These are phyloP conservation scores for Leptopilina clavipes DNA, from an alignment of 1,140 invertebrate species.

Conservation along the genomic window DNA sequence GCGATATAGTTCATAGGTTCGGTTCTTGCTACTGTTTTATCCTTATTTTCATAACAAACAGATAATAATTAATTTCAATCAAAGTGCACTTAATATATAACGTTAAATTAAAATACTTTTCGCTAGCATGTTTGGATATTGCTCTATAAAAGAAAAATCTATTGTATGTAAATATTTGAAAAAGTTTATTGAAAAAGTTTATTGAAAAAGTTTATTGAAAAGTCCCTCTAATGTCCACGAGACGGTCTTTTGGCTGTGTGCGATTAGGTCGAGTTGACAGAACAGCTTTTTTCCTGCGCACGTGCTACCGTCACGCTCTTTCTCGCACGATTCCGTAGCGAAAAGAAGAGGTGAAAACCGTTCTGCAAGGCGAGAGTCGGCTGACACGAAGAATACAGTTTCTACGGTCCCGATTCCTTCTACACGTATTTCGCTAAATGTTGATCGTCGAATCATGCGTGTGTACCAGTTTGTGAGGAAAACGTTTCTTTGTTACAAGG, in stretches of 20 bases:
- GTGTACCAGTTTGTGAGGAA: constrained; percentile 30
- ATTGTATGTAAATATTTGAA: not conserved
- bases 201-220: too few relatives aligned
- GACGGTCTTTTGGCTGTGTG: not conserved
- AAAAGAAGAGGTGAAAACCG: constrained; percentile 47
- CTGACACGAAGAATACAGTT: constrained; percentile 24
- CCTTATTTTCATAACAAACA: not conserved
- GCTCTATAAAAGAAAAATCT: too few relatives aligned
- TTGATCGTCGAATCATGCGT: constrained; percentile 20
- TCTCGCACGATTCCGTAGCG: constrained; percentile 42
- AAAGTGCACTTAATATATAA: too few relatives aligned
- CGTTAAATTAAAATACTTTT: too few relatives aligned
- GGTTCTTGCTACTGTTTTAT: too few relatives aligned
- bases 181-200: too few relatives aligned
- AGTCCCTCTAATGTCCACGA: too few relatives aligned
- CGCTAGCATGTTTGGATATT: too few relatives aligned
- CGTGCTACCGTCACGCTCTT: constrained; percentile 48
- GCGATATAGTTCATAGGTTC: too few relatives aligned
- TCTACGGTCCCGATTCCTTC: constrained; percentile 39
- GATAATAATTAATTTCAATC: not conserved
- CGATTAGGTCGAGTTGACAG: constrained; percentile 32
- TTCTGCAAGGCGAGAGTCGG: constrained; percentile 23
- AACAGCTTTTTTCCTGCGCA: constrained; percentile 37
- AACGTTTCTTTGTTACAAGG: constrained; percentile 56
- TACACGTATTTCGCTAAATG: constrained; percentile 20